These are phyloP conservation scores for Haemorhous mexicanus DNA, from an alignment of 2,113 vertebrate species.

Conservation along the genomic window DNA sequence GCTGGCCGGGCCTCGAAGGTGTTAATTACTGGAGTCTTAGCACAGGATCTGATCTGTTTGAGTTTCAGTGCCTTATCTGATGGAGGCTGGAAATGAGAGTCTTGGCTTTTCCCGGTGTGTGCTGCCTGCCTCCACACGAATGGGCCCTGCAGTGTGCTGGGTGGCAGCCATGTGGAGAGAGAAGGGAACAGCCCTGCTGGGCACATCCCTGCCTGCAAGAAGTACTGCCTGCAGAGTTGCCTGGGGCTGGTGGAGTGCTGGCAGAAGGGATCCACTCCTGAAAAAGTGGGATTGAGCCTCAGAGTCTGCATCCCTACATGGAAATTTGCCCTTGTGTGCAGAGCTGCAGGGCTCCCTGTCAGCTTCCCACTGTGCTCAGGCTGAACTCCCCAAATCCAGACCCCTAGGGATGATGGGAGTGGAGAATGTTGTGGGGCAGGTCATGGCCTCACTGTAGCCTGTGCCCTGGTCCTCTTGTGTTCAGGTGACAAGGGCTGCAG, in stretches of 20 bases:
- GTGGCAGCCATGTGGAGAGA: not conserved
- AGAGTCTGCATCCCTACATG: not conserved
- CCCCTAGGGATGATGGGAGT: not conserved
- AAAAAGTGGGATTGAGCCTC: not conserved
- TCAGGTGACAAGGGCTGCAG: not conserved
- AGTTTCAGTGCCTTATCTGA: constrained; percentile 46
- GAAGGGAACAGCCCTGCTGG: not conserved
- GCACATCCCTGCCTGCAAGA: rapidly evolving
- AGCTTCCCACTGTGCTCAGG: not conserved
- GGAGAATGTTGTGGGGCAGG: not conserved
- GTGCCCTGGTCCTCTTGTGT: not conserved
- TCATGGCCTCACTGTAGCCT: not conserved
- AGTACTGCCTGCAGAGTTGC: not conserved
- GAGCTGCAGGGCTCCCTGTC: not conserved
- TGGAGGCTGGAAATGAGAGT: constrained; percentile 17
- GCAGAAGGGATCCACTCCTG: not conserved
- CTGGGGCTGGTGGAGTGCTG: not conserved
- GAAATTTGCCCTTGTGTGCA: not conserved
- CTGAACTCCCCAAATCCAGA: not conserved
- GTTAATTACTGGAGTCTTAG: constrained; percentile 56
- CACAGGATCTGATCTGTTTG: constrained; percentile 26
- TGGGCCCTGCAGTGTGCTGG: not conserved
- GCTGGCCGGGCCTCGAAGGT: not conserved
- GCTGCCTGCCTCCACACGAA: not conserved
- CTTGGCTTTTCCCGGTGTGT: not conserved